Percentiles rank a stretch among this genome's conserved stretches.
phyloP scores from a whole-genome alignment of 2,797 vertebrate genomes.

The Sebastes kiyomatsui region DNA sequence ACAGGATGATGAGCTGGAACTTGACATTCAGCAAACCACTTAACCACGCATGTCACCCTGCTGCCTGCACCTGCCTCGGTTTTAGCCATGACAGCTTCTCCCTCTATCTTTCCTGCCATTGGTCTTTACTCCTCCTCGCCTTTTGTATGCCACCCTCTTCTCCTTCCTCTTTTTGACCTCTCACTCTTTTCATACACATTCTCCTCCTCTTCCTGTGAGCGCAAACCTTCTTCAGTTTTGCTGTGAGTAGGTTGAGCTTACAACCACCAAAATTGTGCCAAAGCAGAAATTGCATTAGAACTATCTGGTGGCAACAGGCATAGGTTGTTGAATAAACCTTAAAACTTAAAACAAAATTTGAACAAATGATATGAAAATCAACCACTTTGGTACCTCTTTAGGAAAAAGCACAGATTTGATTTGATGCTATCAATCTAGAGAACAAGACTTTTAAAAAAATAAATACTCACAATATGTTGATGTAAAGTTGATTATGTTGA shows the following conservation, averaged over 20 bases:
- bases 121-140: background rate
- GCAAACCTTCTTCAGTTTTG: background rate
- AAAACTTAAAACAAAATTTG: background rate
- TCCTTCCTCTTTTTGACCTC: constrained; percentile 31
- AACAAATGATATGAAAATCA: background rate
- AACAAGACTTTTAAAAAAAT: background rate
- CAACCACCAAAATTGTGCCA: background rate
- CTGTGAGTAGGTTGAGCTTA: background rate
- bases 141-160: constrained; percentile 20
- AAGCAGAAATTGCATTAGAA: background rate
- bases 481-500: background rate
- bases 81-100: constrained; percentile 28
- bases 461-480: background rate
- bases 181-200: constrained; percentile 11
- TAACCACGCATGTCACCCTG: constrained; percentile 43
- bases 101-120: background rate
- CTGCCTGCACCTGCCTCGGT: constrained; percentile 38
- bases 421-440: background rate
- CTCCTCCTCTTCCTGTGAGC: background rate
- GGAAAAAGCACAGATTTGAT: background rate
- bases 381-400: background rate
- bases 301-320: background rate
- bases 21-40: constrained; percentile 61
- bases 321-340: background rate
- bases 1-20: constrained; percentile 44